Percentiles rank a stretch among this genome's conserved stretches.
phyloP scores from a whole-genome alignment of 1,140 invertebrate species.

The Macrobrachium nipponense region DNA sequence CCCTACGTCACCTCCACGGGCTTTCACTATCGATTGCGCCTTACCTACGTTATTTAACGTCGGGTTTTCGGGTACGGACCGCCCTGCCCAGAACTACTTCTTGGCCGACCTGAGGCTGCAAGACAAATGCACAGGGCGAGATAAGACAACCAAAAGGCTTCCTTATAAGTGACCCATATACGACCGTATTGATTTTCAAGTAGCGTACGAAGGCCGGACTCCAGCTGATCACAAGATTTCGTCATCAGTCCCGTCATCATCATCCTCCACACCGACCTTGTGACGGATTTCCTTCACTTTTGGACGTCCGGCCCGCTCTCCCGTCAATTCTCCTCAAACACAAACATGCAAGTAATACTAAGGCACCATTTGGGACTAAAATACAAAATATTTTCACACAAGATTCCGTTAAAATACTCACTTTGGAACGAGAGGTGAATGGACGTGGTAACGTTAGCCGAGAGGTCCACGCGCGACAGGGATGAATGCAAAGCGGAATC shows the following conservation, averaged over 20 bases:
- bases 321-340: background rate
- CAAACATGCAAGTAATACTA: background rate
- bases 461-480: background rate
- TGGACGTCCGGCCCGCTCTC: background rate
- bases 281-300: background rate
- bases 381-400: too few species aligned
- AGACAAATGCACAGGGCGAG: background rate
- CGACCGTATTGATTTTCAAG: constrained; percentile 2
- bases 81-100: background rate
- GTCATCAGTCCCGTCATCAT: background rate
- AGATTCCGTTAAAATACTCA: too few species aligned
- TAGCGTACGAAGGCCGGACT: background rate
- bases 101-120: background rate
- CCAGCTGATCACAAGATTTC: constrained; percentile 9
- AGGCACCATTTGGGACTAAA: too few species aligned
- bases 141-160: background rate
- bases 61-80: too few species aligned
- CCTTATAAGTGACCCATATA: background rate
- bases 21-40: too few species aligned
- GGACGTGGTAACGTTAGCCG: background rate
- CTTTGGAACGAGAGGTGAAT: too few species aligned
- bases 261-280: background rate
- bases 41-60: too few species aligned
- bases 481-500: background rate
- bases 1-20: too few species aligned